Conservation (phyloP, 92 coral and sea anemone genomes). For the Blastomussa wellsi region DNA sequence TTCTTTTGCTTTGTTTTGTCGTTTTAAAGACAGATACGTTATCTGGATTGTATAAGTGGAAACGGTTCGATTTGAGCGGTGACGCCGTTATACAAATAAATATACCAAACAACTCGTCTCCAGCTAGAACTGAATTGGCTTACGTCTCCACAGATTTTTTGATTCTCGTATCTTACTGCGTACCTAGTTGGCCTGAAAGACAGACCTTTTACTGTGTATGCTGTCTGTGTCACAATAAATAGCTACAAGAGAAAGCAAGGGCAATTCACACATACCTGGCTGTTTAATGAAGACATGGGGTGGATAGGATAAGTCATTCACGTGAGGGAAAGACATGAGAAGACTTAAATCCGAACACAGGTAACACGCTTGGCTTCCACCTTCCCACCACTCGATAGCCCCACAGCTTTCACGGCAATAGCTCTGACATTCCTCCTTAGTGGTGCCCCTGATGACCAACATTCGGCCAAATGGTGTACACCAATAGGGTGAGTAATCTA, state of each 20-base stretch:
- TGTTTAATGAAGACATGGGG: conserved; percentile 28
- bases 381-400: conserved; percentile 42
- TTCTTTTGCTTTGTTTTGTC: too few species aligned
- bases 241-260: background rate
- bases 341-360: conserved; percentile 25
- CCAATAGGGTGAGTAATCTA: conserved; percentile 17
- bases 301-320: conserved; percentile 28
- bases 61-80: too few species aligned
- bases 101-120: too few species aligned
- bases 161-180: background rate
- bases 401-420: conserved; percentile 30
- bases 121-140: too few species aligned
- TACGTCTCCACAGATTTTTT: too few species aligned
- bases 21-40: too few species aligned
- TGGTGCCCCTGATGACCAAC: background rate
- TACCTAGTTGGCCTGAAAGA: background rate
- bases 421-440: conserved; percentile 19
- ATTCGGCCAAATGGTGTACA: conserved; percentile 24
- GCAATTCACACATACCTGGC: background rate
- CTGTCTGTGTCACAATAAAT: background rate
- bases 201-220: too few species aligned
- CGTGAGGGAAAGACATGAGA: background rate
- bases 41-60: too few species aligned
- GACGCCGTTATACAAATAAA: too few species aligned
- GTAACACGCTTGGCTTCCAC: conserved; percentile 31